phyloP scores from a whole-genome alignment of 2,797 vertebrate genomes.

The Sebastes dallii region DNA sequence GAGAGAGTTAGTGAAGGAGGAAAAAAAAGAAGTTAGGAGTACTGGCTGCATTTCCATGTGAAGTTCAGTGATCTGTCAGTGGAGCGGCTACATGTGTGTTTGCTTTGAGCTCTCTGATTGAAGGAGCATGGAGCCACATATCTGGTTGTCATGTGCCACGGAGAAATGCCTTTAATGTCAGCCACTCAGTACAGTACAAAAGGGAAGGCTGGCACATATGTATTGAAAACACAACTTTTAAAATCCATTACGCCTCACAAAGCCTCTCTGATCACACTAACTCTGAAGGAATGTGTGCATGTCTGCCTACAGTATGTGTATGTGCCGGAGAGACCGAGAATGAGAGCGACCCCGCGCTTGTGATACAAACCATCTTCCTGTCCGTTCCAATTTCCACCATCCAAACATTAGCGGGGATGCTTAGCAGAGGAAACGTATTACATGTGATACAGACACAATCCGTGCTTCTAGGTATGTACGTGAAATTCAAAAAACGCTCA shows the following conservation, averaged over 20 bases:
- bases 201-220: constrained; percentile 54
- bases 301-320: neutral
- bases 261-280: constrained; percentile 46
- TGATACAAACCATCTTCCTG: constrained; percentile 59
- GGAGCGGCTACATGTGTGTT: constrained; percentile 70
- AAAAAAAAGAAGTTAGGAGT: neutral
- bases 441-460: constrained; percentile 39
- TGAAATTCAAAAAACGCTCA: constrained; percentile 37
- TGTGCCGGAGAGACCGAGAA: neutral
- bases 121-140: constrained; percentile 68
- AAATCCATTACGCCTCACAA: constrained; percentile 48
- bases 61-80: constrained; percentile 64
- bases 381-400: constrained; percentile 57
- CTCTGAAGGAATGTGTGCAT: constrained; percentile 39
- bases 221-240: constrained; percentile 62
- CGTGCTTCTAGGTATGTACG: constrained; percentile 28
- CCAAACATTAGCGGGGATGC: constrained; percentile 43
- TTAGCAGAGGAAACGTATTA: constrained; percentile 56
- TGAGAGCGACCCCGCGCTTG: neutral
- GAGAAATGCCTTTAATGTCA: constrained; percentile 76
- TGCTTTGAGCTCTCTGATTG: constrained; percentile 73
- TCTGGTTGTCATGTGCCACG: constrained; percentile 72
- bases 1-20: constrained; percentile 12
- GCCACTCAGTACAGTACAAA: constrained; percentile 55
- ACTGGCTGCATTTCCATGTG: constrained; percentile 43